Evolutionary conservation across 2,113 vertebrate species (phyloP), one percentile per base, ranked within the genome.

Genomic region (Brachionichthys hirsutus): DNA sequence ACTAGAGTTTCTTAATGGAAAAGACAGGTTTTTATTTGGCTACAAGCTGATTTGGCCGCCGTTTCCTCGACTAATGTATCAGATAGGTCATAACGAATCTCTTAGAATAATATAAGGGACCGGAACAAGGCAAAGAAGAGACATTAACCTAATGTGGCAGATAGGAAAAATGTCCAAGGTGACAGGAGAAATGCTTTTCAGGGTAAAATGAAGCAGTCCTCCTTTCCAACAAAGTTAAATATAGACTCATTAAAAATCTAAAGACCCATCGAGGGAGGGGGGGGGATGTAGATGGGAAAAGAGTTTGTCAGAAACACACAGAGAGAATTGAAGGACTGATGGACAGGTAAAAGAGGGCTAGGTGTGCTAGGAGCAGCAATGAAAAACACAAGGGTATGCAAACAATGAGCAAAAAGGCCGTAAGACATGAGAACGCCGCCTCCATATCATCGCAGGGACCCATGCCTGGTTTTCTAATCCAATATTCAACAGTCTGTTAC

Each of bases 161-260:
- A 80, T 20, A 15, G 34, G 34, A 34, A 67, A 84, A 77, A 84
- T 75, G 80, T 78, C 77, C 75, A 78, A 85, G 85, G 87, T 85
- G 81, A 87, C 78, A 73, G 74, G 62, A 81, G 59, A 78, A 83
- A 86, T 77, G 73, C 74, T 66, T 67, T 69, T 73, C 68, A 74
- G 54, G 81, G 69, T 78, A 81, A 78, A 84, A 77, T 70, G 73
- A 84, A 79, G 79, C 57, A 72, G 77, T 68, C 55, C 62, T 77
- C 55, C 43, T 54, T 77, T 73, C 59, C 67, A 65, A 57, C 68
- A 35, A 48, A 57, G 82, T 81, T 88, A 88, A 88, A 88, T 84
- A 83, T 81, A 85, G 83, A 20, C 76, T 87, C 87, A 89, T 89
- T 87, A 88, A 87, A 88, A 84, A 85, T 89, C 81, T 79, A 86